Conservation (phyloP, 2,797 vertebrate genomes). For the Tokudaia tokunoshimensis region DNA sequence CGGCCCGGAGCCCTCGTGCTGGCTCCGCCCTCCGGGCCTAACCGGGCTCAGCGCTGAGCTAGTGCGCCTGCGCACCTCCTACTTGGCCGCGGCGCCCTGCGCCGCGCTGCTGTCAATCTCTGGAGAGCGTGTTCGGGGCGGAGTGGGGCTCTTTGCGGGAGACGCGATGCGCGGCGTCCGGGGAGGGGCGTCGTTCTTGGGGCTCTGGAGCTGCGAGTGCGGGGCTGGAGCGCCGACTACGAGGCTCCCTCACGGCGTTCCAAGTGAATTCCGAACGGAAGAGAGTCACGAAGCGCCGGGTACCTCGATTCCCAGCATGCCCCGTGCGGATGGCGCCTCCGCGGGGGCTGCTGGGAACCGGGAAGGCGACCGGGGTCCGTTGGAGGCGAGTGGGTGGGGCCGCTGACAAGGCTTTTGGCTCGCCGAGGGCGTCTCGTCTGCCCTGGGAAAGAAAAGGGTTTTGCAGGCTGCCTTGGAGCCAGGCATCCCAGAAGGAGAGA, state of each 20-base stretch:
- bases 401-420: not conserved
- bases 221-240: not conserved
- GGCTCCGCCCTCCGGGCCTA: not conserved
- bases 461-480: not conserved
- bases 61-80: conserved; percentile 69
- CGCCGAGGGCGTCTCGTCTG: not conserved
- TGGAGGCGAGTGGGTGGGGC: not conserved
- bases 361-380: not conserved
- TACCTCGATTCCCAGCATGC: conserved; percentile 75
- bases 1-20: not conserved
- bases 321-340: not conserved
- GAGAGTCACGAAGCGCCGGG: rapidly evolving
- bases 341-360: conserved; percentile 25
- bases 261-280: not conserved
- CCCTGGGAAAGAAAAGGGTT: not conserved
- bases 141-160: not conserved
- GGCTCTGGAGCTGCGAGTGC: not conserved
- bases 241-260: not conserved
- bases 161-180: not conserved
- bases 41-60: not conserved
- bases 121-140: not conserved
- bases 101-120: not conserved
- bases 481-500: not conserved
- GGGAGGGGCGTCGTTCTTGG: not conserved
- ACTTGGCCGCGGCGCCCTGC: rapidly evolving